Percentiles rank a stretch among this genome's conserved stretches.
Conservation (phyloP, 2,888 invertebrate species). For the Archips crataeganus region DNA sequence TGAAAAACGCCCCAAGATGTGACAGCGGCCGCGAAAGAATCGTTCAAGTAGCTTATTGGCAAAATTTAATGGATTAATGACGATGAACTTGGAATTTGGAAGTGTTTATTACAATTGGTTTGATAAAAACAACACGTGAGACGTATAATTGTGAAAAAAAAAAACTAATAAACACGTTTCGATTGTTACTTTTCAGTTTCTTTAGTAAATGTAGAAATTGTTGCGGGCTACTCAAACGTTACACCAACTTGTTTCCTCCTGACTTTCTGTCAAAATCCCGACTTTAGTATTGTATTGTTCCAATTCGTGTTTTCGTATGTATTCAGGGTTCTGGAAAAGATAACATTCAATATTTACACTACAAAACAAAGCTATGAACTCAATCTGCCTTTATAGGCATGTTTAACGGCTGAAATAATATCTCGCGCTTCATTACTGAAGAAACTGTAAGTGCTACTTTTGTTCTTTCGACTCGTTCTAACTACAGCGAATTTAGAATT, state of each 20-base stretch:
- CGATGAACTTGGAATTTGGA: neutral
- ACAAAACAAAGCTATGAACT: slow-evolving; percentile 41
- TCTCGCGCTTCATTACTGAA: slow-evolving; percentile 22
- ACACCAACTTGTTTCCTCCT: slow-evolving; percentile 6
- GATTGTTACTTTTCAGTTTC: too few relatives aligned
- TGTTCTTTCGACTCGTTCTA: slow-evolving; percentile 31
- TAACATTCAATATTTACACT: slow-evolving; percentile 42
- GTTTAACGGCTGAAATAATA: slow-evolving; percentile 38
- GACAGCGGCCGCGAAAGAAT: neutral
- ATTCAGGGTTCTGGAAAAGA: slow-evolving; percentile 28
- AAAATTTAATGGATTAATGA: too few relatives aligned
- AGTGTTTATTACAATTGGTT: neutral
- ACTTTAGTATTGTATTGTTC: slow-evolving; percentile 18
- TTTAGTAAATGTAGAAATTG: neutral
- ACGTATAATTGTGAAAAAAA: too few relatives aligned
- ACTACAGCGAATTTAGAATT: slow-evolving; percentile 29
- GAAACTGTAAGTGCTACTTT: slow-evolving; percentile 28
- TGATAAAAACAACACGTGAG: neutral
- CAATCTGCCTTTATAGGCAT: slow-evolving; percentile 23
- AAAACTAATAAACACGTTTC: too few relatives aligned
- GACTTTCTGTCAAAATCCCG: slow-evolving; percentile 32
- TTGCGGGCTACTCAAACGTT: slow-evolving; percentile 19
- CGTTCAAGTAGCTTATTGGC: neutral
- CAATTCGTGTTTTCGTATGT: slow-evolving; percentile 27
- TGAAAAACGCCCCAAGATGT: neutral